Evolutionary conservation across 2,888 invertebrate species (phyloP).

Genomic region (Cantharis rufa): DNA sequence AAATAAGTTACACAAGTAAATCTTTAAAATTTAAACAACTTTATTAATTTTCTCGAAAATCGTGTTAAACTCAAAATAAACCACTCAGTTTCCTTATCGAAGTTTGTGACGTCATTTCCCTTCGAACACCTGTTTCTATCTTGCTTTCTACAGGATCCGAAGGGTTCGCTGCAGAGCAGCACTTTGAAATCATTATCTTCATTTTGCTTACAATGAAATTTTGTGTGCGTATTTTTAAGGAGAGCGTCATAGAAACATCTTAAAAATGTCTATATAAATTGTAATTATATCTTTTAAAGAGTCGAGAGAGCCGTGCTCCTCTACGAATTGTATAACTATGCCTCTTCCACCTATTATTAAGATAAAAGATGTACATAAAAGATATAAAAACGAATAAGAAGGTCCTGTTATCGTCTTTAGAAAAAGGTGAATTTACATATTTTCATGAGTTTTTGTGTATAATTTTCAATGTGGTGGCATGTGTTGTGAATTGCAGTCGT

Average conservation of each 20-base stretch:
- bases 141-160: conserved; percentile 8
- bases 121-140: conserved; percentile 26
- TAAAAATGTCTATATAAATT: conserved; percentile 22
- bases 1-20: not conserved
- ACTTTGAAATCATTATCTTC: conserved; percentile 35
- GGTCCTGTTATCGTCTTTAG: conserved; percentile 15
- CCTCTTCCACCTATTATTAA: conserved; percentile 14
- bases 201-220: conserved; percentile 30
- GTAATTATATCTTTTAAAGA: conserved; percentile 26
- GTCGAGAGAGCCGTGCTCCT: conserved; percentile 4
- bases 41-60: conserved; percentile 7
- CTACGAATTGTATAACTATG: conserved; percentile 18
- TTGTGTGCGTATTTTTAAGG: conserved; percentile 19
- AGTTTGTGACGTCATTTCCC: conserved; percentile 21
- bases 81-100: conserved; percentile 23
- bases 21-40: not conserved
- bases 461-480: conserved; percentile 26
- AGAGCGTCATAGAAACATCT: conserved; percentile 21
- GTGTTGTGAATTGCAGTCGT: conserved; percentile 30
- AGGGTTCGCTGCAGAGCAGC: conserved; percentile 29
- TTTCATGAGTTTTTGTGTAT: conserved; percentile 28
- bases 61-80: conserved; percentile 30
- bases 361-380: conserved; percentile 13
- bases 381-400: conserved; percentile 5
- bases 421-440: conserved; percentile 26